Base-by-base conservation (phyloP, 2,888 invertebrate species). In the Archips xylosteana region DNA sequence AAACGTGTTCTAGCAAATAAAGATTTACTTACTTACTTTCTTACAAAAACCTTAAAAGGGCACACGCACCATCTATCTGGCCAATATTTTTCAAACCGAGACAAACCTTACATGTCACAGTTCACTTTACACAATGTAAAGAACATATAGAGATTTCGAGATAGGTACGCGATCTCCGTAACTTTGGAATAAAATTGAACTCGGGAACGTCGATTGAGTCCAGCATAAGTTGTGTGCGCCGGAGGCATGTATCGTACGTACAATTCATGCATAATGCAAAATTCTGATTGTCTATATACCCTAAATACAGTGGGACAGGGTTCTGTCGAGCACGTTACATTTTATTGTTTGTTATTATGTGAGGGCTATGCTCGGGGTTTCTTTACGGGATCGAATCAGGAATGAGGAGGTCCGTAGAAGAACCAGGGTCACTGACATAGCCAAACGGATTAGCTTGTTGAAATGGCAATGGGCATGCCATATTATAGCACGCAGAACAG, bases 251-350 rank as follows among this genome's bases (percentile, higher is more conserved):
- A 76, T 75, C 75, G 76, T 74, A 70, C 70, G 64, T 67, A 74
- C 74, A 68, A 64, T 75, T 76, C 76, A 76, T 76, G 76, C 75
- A 76, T 76, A 76, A 76, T 76, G 75, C 76, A 76, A 60, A 71
- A 76, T 75, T 72, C 76, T 76, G 76, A 76, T 76, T 76, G 76
- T 76, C 71, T 74, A 60, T 64, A 68, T 61, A 65, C 69, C 60
- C 65, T 6, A 9, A 39, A 6, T 15, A 45, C 64, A 74, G 45
- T 23, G 12, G 45, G 51, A 39, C 54, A 8, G 32, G 62, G 5
- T n/a, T 5, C 23, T 23, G 23, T 12, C 39, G 12, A 23, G 23
- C 23, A 23, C 23, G 23, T 23, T 23, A 23, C 23, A 23, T 23
- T 23, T 23, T 23, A 23, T 23, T 23, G 1, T 23, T 23, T 23